A percentile compares a stretch with the other conserved stretches of the same genome.
These are phyloP conservation scores for Chionomys nivalis DNA, from an alignment of 2,113 vertebrate genomes.

Conservation along the genomic window DNA sequence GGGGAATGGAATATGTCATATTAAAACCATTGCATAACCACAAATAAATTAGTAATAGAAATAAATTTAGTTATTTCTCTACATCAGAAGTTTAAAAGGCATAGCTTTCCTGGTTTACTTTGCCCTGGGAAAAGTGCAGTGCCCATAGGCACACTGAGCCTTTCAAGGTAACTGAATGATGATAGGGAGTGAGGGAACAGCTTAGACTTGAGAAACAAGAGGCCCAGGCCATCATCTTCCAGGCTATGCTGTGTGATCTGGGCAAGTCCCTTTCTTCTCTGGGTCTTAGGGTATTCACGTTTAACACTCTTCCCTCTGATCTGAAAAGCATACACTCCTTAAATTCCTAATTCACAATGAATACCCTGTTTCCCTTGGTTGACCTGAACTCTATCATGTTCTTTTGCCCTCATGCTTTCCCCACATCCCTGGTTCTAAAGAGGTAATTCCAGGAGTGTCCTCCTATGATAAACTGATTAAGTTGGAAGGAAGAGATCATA, in stretches of 20 bases:
- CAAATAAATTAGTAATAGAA: not conserved
- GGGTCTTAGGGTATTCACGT: not conserved
- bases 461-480: slow-evolving; percentile 26
- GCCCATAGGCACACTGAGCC: not conserved
- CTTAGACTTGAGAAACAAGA: not conserved
- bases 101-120: not conserved
- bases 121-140: not conserved
- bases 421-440: not conserved
- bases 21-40: not conserved
- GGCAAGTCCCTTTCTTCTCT: not conserved
- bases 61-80: not conserved
- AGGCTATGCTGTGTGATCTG: not conserved
- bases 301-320: not conserved
- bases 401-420: not conserved
- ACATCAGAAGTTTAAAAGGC: not conserved
- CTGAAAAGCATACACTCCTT: slow-evolving; percentile 11
- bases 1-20: not conserved
- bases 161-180: not conserved
- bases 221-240: not conserved
- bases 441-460: not conserved
- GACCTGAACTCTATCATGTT: not conserved
- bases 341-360: not conserved
- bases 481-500: slow-evolving; percentile 53
- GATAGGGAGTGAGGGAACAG: accelerated
- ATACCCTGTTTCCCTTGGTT: not conserved